Conservation (phyloP, 1,140 invertebrate species). For the Drosophila orosa region DNA sequence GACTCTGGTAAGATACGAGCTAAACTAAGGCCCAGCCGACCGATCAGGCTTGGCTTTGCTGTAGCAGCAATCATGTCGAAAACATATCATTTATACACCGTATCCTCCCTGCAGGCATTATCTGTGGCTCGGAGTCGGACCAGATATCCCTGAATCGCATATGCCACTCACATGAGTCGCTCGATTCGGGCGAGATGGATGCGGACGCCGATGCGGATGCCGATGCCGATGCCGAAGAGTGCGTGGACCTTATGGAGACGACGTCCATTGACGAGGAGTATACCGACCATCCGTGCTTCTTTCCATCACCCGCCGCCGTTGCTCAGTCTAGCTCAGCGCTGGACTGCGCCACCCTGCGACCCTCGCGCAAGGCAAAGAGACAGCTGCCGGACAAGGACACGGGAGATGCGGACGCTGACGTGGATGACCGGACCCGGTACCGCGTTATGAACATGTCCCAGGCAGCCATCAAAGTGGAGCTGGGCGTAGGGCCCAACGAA, state of each 20-base stretch:
- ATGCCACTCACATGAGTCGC: slow-evolving; percentile 87
- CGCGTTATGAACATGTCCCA: slow-evolving; percentile 83
- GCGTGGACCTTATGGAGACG: slow-evolving; percentile 82
- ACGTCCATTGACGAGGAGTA: slow-evolving; percentile 84
- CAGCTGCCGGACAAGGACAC: slow-evolving; percentile 31
- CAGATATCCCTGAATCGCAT: slow-evolving; percentile 84
- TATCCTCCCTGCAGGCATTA: slow-evolving; percentile 86
- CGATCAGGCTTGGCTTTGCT: slow-evolving; percentile 31
- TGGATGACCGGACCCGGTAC: slow-evolving; percentile 67
- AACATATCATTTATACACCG: slow-evolving; percentile 20
- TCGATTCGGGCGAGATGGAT: slow-evolving; percentile 88
- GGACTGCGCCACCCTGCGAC: slow-evolving; percentile 71
- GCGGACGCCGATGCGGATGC: slow-evolving; percentile 85
- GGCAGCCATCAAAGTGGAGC: slow-evolving; percentile 69
- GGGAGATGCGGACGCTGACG: slow-evolving; percentile 19
- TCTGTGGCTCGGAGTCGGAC: slow-evolving; percentile 89
- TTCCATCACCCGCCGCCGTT: slow-evolving; percentile 36
- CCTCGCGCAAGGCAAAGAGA: slow-evolving; percentile 72
- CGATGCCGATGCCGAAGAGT: slow-evolving; percentile 84
- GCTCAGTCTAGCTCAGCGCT: slow-evolving; percentile 46
- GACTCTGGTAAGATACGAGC: slow-evolving; percentile 87
- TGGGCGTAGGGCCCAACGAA: slow-evolving; percentile 43
- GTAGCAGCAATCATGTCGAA: slow-evolving; percentile 63
- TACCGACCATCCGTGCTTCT: slow-evolving; percentile 76
- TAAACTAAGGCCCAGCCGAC: not conserved